These are phyloP conservation scores for Microhierax caerulescens DNA, from an alignment of 2,797 vertebrate species.

Conservation along the genomic window DNA sequence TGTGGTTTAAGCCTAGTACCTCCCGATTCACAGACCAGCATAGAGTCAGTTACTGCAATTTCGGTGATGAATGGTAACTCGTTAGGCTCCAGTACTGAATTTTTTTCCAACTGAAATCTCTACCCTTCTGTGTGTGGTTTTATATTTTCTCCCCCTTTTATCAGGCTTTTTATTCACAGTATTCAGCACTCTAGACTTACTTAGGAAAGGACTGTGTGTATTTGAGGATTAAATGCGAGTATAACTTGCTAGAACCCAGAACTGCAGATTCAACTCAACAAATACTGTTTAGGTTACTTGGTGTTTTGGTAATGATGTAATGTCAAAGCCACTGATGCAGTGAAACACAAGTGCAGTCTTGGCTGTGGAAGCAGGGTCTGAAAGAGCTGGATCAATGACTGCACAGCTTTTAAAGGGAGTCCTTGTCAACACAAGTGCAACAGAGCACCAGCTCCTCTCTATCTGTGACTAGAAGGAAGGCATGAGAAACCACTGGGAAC, in stretches of 20 bases:
- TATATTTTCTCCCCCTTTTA: background rate
- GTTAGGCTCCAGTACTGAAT: background rate
- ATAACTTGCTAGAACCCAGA: background rate
- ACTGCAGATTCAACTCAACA: background rate
- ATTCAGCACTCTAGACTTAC: background rate
- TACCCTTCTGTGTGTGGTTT: background rate
- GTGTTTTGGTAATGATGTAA: constrained; percentile 39
- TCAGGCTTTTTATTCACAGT: background rate
- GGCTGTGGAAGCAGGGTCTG: constrained; percentile 22
- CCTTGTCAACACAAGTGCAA: constrained; percentile 59
- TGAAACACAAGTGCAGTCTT: constrained; percentile 18
- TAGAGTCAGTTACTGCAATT: background rate
- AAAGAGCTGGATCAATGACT: constrained; percentile 16
- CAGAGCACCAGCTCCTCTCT: constrained; percentile 57
- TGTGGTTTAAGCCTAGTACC: background rate
- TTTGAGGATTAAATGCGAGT: background rate
- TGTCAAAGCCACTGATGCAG: constrained; percentile 17
- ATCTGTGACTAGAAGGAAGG: constrained; percentile 34
- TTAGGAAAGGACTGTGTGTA: background rate
- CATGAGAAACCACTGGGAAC: constrained; percentile 53
- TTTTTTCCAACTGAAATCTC: background rate
- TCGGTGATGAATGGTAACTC: background rate
- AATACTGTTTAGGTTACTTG: constrained; percentile 31
- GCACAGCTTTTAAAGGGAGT: constrained; percentile 48
- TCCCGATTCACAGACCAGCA: background rate